Conservation (phyloP, 64 coral and sea anemone genomes). For the Porites lutea region DNA sequence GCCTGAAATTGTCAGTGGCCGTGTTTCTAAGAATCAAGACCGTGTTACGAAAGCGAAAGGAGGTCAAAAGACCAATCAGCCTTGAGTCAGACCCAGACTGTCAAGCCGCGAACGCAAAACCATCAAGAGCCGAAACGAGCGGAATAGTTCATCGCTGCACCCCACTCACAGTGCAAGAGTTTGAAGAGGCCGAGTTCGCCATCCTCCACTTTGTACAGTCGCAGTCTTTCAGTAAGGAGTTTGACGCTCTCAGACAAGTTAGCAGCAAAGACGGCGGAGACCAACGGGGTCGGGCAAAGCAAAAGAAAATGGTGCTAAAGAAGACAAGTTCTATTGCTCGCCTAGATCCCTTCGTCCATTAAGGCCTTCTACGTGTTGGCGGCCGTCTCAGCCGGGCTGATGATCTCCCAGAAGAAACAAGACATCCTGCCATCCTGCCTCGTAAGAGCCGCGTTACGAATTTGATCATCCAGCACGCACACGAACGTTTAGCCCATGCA, state of each 20-base stretch:
- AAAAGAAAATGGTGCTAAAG: constrained; percentile 24
- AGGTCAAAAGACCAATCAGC: neutral
- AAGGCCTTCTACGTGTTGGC: constrained; percentile 36
- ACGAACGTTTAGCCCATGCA: constrained; percentile 37
- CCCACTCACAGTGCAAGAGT: constrained; percentile 53
- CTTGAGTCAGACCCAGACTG: neutral
- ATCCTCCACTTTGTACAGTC: constrained; percentile 46
- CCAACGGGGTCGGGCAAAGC: constrained; percentile 17
- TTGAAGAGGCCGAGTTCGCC: constrained; percentile 64
- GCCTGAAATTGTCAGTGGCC: constrained; percentile 59
- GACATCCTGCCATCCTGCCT: constrained; percentile 51
- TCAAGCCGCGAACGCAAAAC: neutral
- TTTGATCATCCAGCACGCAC: constrained; percentile 27
- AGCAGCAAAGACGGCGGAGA: neutral
- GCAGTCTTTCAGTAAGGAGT: constrained; percentile 40
- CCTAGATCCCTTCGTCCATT: constrained; percentile 35
- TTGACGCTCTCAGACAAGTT: neutral
- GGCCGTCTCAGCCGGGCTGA: constrained; percentile 4
- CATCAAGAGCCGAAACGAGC: neutral
- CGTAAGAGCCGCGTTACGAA: constrained; percentile 32
- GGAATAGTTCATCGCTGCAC: neutral
- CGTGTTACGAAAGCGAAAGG: neutral
- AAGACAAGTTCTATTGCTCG: constrained; percentile 37
- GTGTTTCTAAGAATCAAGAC: constrained; percentile 53
- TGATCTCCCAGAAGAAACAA: constrained; percentile 23